phyloP scores from a whole-genome alignment of 2,113 vertebrate genomes.

The Brevimyrus niger region DNA sequence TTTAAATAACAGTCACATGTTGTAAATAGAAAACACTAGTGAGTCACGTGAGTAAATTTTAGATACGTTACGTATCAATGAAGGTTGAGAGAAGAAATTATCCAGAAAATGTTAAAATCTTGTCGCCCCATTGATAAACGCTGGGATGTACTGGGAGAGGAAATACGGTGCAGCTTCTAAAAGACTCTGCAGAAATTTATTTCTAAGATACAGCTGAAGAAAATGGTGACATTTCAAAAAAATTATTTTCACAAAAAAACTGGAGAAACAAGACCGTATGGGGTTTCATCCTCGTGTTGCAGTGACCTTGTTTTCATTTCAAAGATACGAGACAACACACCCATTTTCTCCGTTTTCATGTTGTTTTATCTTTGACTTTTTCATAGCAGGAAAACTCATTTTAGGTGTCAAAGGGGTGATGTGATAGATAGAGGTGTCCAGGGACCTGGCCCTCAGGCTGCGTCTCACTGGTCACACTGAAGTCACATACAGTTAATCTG shows the following conservation, averaged over 20 bases:
- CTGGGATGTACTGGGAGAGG: background rate
- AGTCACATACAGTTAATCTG: background rate
- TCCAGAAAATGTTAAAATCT: background rate
- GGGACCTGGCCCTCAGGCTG: background rate
- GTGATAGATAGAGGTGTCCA: background rate
- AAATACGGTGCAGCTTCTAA: background rate
- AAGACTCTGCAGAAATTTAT: background rate
- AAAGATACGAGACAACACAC: background rate
- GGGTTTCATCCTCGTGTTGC: background rate
- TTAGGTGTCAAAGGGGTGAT: background rate
- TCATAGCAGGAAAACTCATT: background rate
- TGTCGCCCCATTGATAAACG: background rate
- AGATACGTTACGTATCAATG: background rate
- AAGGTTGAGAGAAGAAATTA: background rate
- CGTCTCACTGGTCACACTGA: background rate
- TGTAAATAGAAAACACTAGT: constrained; percentile 4
- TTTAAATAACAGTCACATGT: background rate
- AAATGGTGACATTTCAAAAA: background rate
- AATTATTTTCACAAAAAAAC: constrained; percentile 1
- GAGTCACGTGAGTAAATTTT: background rate
- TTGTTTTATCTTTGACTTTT: background rate
- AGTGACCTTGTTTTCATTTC: background rate
- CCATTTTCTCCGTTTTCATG: background rate
- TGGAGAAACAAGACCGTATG: background rate
- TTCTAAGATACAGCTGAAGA: background rate